Conservation (phyloP, 2,797 vertebrate species). For the Enteromius unitaeniatus region DNA sequence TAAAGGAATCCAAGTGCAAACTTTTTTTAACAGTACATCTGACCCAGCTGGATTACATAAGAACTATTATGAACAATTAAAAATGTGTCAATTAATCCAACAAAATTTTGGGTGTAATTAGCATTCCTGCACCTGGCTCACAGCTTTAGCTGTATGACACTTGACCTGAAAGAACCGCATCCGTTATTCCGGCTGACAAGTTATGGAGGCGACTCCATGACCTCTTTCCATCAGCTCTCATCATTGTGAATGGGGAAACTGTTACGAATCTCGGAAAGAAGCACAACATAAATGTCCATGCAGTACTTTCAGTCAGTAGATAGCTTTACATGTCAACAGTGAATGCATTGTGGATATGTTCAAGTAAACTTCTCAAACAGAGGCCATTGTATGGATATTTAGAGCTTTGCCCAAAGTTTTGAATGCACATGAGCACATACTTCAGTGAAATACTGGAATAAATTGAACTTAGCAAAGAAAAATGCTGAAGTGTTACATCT, state of each 20-base stretch:
- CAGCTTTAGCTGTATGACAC: slow-evolving; percentile 34
- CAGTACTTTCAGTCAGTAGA: neutral
- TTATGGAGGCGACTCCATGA: slow-evolving; percentile 29
- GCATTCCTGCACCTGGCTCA: slow-evolving; percentile 17
- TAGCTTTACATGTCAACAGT: neutral
- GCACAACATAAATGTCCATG: neutral
- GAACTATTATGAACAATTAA: neutral
- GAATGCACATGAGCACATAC: neutral
- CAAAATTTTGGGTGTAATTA: neutral
- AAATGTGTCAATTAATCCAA: neutral
- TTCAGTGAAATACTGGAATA: neutral
- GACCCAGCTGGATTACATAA: slow-evolving; percentile 1
- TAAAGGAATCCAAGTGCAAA: neutral
- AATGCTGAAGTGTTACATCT: neutral
- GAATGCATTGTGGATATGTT: neutral
- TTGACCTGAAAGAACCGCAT: slow-evolving; percentile 46
- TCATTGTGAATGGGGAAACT: slow-evolving; percentile 25
- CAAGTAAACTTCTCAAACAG: neutral
- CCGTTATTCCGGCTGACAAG: slow-evolving; percentile 35
- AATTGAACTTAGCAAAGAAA: neutral
- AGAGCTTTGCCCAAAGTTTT: neutral
- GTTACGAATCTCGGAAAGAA: slow-evolving; percentile 23
- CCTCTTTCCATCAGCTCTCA: slow-evolving; percentile 54
- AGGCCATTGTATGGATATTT: neutral
- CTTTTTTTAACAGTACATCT: neutral